phyloP scores from a whole-genome alignment of 92 coral and sea anemone genomes.

The Metridium senile region DNA sequence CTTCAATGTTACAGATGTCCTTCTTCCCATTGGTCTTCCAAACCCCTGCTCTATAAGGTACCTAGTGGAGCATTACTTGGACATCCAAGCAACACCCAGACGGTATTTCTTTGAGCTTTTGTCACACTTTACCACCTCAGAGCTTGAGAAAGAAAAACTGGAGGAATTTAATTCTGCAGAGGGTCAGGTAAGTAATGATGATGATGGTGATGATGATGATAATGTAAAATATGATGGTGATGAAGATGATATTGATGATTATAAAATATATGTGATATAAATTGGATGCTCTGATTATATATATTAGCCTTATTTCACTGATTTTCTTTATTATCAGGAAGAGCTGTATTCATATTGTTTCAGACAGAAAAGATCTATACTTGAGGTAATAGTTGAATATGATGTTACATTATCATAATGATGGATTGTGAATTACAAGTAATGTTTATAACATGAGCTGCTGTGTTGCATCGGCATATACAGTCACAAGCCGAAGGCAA shows the following conservation, averaged over 20 bases:
- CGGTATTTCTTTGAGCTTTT: constrained; percentile 96
- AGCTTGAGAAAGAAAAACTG: constrained; percentile 89
- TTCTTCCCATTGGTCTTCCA: constrained; percentile 76
- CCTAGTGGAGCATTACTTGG: constrained; percentile 91
- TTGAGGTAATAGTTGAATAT: constrained; percentile 71
- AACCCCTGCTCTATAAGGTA: constrained; percentile 84
- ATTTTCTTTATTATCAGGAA: constrained; percentile 53
- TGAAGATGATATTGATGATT: background rate
- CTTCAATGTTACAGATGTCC: constrained; percentile 63
- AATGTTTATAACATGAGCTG: no score
- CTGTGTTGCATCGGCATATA: no score
- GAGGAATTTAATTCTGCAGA: constrained; percentile 90
- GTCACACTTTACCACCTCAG: constrained; percentile 90
- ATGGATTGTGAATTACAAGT: no score
- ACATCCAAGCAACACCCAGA: constrained; percentile 91
- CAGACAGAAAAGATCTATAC: constrained; percentile 77
- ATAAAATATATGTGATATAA: no score
- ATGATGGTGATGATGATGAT: background rate
- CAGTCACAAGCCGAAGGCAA: no score
- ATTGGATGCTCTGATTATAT: no score
- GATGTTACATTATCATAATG: no score
- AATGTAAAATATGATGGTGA: no score
- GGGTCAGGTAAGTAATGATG: constrained; percentile 77
- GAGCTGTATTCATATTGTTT: constrained; percentile 95
- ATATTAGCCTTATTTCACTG: background rate